Evolutionary conservation across 2,888 invertebrate genomes (phyloP).

Genomic region (Stenolophus ochropezus): DNA sequence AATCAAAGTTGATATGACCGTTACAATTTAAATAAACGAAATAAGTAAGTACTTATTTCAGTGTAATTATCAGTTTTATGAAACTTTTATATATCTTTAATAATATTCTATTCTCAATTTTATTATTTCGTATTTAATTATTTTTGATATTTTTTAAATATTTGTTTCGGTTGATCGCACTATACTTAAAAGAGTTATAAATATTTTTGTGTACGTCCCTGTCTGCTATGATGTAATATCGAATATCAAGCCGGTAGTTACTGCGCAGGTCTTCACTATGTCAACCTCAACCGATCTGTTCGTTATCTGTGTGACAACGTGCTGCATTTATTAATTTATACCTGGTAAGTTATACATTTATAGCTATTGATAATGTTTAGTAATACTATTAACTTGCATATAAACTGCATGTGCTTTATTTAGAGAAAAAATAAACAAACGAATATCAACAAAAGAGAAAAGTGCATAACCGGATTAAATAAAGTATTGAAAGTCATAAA

Average conservation of each 20-base stretch:
- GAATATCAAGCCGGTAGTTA: background rate
- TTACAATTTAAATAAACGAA: too few relatives aligned
- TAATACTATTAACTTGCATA: too few relatives aligned
- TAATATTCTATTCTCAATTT: too few relatives aligned
- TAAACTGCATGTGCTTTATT: too few relatives aligned
- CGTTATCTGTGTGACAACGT: background rate
- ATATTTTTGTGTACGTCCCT: background rate
- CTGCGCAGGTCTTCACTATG: slow-evolving; percentile 27
- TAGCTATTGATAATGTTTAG: too few relatives aligned
- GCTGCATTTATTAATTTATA: background rate
- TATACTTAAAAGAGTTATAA: background rate
- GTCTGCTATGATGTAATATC: slow-evolving; percentile 11
- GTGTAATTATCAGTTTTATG: too few relatives aligned
- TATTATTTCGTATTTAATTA: too few relatives aligned
- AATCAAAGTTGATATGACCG: too few relatives aligned
- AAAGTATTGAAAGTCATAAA: background rate
- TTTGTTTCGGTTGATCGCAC: background rate
- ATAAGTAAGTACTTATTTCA: too few relatives aligned
- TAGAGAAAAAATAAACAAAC: background rate
- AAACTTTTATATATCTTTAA: too few relatives aligned
- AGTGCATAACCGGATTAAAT: background rate
- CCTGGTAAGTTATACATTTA: background rate
- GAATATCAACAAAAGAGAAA: background rate
- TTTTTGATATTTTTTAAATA: background rate
- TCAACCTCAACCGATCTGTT: background rate